A percentile compares a stretch with the other conserved stretches of the same genome.
These are phyloP conservation scores for Sparidentex hasta DNA, from an alignment of 2,797 vertebrate species.

Conservation along the genomic window DNA sequence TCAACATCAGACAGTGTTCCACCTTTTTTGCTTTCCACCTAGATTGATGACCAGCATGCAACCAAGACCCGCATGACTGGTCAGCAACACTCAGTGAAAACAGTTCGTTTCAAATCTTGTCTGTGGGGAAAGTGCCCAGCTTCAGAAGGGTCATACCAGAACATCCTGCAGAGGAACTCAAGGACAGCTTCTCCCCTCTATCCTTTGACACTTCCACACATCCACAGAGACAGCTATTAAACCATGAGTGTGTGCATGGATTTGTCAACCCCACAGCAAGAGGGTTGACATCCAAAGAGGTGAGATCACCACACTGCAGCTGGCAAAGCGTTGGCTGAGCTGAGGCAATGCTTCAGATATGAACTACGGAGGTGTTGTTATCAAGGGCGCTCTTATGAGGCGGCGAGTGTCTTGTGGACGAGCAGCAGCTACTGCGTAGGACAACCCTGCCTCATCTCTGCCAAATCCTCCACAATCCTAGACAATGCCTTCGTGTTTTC, in stretches of 20 bases:
- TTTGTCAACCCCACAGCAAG: constrained; percentile 35
- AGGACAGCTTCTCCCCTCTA: constrained; percentile 28
- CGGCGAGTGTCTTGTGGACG: constrained; percentile 65
- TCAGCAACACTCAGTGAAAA: too few species aligned
- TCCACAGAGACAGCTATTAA: constrained; percentile 20
- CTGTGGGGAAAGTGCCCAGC: constrained; percentile 32
- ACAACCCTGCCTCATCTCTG: constrained; percentile 2
- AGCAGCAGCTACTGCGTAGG: constrained; percentile 59
- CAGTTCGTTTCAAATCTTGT: too few species aligned
- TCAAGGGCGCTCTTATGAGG: constrained; percentile 60
- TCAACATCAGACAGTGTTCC: too few species aligned
- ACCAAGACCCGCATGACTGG: too few species aligned
- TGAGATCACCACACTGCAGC: constrained; percentile 75
- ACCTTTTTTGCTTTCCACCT: too few species aligned
- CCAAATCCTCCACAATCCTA: constrained; percentile 14
- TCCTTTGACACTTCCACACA: constrained; percentile 34
- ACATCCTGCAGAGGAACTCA: constrained; percentile 38
- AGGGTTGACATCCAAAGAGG: constrained; percentile 48
- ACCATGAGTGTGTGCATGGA: constrained; percentile 3
- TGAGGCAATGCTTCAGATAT: constrained; percentile 76
- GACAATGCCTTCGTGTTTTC: constrained; percentile 45
- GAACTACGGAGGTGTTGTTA: constrained; percentile 68
- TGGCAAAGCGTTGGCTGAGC: constrained; percentile 62
- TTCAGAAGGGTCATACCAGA: constrained; percentile 54
- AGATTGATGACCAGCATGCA: too few species aligned